Base-by-base conservation (phyloP, 2,113 vertebrate genomes). In the Sinocyclocheilus rhinocerous region DNA sequence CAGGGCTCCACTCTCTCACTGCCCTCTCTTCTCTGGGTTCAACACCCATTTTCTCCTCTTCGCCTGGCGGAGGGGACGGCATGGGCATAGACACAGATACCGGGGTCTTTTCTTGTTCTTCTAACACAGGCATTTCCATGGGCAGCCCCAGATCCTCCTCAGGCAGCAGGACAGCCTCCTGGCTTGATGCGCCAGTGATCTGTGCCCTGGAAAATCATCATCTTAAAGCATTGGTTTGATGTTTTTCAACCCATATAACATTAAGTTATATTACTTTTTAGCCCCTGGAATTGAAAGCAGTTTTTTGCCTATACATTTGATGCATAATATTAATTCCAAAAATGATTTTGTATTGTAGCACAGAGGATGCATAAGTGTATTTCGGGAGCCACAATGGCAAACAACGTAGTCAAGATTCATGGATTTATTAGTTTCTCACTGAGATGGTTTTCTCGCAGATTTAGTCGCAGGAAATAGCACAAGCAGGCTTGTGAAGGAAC, bases 91-190 rank as follows among this genome's bases (percentile, higher is more conserved):
- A 59, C 36, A 80, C 73, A 1, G 89, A 80, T 3, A 79, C 15
- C 0, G 93, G 93, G 11, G 93, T 93, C 57, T 48, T 88, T 73
- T 90, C 91, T 76, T 86, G 88, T 11, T 80, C 59, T 0, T 76
- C 89, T 6, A 87, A 57, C 55, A 6, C 20, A 10, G 87, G 84
- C 18, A 36, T 61, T 87, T 87, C 88, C 22, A 3, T 0, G 1
- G 90, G 63, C n/a, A 83, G 69, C 2, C 2, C 73, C 7, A 87
- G 18, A 69, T 85, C 89, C 15, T 94, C 92, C 84, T 87, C 90
- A 9, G 82, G 84, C 84, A 90, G 48, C 83, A 90, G 22, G 2
- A 18, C 13, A 26, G 82, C 72, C 1, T 93, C 93, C 15, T 91
- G 90, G 13, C 83, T 67, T n/a, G 91, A 70, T 15, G 65, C 4